Base-by-base conservation (phyloP, 2,797 vertebrate species). In the Lepidocolaptes lacrymiger region DNA sequence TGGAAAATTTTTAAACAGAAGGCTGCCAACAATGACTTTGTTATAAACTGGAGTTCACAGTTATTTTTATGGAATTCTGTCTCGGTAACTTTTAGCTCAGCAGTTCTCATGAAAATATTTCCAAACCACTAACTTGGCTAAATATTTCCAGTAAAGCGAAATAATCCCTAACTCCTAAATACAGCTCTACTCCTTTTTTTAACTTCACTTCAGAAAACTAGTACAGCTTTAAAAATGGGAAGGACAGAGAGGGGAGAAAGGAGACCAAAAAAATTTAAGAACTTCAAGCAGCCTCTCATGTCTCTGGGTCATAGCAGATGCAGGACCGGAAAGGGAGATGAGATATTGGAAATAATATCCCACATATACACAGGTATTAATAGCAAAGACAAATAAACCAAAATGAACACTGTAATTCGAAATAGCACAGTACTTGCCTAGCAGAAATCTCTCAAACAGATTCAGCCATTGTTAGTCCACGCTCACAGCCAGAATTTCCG, bases 1-100 rank as follows among this genome's bases (percentile, higher is more conserved):
- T 11, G 69, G 92, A 96, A 97, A 97, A 91, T 88, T 96, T 97
- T 97, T 69, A 52, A 95, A 91, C 81, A 1, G 58, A 75, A 93
- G 56, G 66, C 37, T 97, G 93, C 91, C 95, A 96, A 93, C 82
- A 94, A 95, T 84, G 79, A 96, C 88, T 85, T 95, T 89, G 91
- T 88, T 92, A 96, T 63, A 96, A 95, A 93, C 91, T 90, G 61
- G 79, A 95, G 85, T 91, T 96, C 85, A 90, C 68, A 93, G 91
- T 95, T 97, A 97, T 97, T 97, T 97, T 79, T 92, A 96, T 95
- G 95, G 96, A 94, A 97, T 97, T 97, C 96, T 90, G 81, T 97
- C 85, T 93, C 73, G 86, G 89, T 94, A 96, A 96, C 94, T 98
- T 97, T 96, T 64, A 96, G 88, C 85, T 94, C 48, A 96, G 54